phyloP scores from a whole-genome alignment of 2,888 invertebrate species.

The Leptopilina drosophilae region DNA sequence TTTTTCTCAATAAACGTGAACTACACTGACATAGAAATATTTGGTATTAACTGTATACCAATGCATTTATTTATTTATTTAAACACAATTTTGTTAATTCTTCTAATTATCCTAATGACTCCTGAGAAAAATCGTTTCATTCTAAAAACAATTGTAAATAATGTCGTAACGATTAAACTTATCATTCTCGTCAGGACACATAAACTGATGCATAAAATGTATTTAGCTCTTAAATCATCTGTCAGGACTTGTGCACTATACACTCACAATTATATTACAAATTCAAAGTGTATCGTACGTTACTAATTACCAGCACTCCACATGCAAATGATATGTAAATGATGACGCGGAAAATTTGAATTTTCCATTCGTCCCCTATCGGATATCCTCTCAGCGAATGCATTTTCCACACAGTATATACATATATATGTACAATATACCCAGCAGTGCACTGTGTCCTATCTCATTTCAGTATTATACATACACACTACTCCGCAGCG shows the following conservation, averaged over 20 bases:
- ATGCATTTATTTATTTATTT: too few relatives aligned
- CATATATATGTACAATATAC: too few relatives aligned
- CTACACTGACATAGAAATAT: too few relatives aligned
- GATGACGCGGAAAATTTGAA: conserved; percentile 30
- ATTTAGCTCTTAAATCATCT: conserved; percentile 38
- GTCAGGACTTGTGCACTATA: conserved; percentile 16
- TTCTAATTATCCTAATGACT: not conserved
- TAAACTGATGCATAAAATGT: conserved; percentile 30
- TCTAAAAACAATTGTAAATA: not conserved
- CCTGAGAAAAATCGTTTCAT: not conserved
- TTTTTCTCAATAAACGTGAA: too few relatives aligned
- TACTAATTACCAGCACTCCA: conserved; percentile 39
- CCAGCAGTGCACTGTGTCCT: not conserved
- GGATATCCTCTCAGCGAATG: conserved; percentile 21
- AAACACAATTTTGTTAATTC: too few relatives aligned
- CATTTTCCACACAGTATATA: not conserved
- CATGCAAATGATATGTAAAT: conserved; percentile 40
- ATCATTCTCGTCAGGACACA: not conserved
- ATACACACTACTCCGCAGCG: not conserved
- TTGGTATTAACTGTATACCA: too few relatives aligned
- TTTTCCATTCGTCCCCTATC: conserved; percentile 37
- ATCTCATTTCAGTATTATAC: conserved; percentile 22
- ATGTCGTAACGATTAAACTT: not conserved
- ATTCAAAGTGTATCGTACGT: conserved; percentile 40
- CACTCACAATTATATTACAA: conserved; percentile 39